phyloP scores from a whole-genome alignment of 2,797 vertebrate genomes.

The Emydoidea blandingii region DNA sequence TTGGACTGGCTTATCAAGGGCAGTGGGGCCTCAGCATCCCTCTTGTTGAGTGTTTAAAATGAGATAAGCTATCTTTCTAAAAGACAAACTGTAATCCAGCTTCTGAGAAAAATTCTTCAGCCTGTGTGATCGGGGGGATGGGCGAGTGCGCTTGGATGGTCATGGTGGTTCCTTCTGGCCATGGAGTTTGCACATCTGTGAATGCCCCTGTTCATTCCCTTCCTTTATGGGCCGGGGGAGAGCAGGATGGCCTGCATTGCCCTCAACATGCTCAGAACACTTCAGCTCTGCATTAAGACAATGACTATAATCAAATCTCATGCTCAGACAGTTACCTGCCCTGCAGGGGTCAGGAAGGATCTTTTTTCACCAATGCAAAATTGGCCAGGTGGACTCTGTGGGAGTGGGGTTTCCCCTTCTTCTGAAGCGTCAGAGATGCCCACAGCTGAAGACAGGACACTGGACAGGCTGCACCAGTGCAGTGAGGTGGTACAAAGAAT shows the following conservation, averaged over 20 bases:
- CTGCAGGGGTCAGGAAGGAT: background rate
- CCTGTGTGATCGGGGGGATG: background rate
- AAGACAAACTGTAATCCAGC: background rate
- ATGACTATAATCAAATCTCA: background rate
- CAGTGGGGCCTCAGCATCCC: background rate
- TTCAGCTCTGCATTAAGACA: background rate
- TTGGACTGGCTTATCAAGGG: background rate
- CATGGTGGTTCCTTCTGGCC: background rate
- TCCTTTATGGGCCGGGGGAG: too few relatives aligned
- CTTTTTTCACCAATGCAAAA: background rate
- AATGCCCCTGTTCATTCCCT: background rate
- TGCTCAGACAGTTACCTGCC: background rate
- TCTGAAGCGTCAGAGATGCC: background rate
- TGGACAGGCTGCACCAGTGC: background rate
- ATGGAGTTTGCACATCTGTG: background rate
- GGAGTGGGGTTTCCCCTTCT: background rate
- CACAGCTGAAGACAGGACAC: background rate
- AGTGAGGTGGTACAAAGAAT: background rate
- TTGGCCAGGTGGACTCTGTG: background rate
- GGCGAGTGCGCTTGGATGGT: background rate
- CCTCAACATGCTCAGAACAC: background rate
- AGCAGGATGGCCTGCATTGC: background rate
- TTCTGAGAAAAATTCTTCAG: background rate
- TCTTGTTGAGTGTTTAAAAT: background rate
- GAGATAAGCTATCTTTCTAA: background rate